Evolutionary conservation across 2,113 vertebrate genomes (phyloP).

Genomic region (Cyanoramphus novaezelandiae): DNA sequence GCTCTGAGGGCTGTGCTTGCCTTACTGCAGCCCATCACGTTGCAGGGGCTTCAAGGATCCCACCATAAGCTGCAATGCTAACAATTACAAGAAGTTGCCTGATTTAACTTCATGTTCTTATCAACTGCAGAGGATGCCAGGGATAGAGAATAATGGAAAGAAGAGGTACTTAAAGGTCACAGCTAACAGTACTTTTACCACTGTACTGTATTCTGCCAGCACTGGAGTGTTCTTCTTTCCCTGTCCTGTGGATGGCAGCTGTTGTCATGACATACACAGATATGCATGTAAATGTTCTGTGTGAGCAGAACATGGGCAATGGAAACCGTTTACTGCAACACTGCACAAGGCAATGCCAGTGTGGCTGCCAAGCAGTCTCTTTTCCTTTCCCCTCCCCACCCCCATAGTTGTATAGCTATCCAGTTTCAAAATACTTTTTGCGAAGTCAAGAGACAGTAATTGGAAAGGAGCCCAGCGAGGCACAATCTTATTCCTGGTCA

Average conservation of each 20-base stretch:
- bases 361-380: neutral
- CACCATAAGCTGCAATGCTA: accelerated
- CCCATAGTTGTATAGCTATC: neutral
- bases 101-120: neutral
- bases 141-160: neutral
- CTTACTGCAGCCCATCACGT: too few species aligned
- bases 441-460: neutral
- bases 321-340: neutral
- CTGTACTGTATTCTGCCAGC: neutral
- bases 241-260: neutral
- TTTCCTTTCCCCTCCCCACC: neutral
- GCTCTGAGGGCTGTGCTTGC: neutral
- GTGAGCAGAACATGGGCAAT: neutral
- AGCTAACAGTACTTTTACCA: neutral
- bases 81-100: neutral
- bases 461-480: neutral
- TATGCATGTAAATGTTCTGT: neutral
- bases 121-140: neutral
- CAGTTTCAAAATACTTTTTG: neutral
- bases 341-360: neutral
- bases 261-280: neutral
- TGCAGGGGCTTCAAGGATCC: neutral
- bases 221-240: neutral
- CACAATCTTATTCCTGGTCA: neutral
- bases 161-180: neutral